A percentile compares a stretch with the other conserved stretches of the same genome.
phyloP scores from a whole-genome alignment of 2,113 vertebrate species.

The Dolichallabes microphthalmus region DNA sequence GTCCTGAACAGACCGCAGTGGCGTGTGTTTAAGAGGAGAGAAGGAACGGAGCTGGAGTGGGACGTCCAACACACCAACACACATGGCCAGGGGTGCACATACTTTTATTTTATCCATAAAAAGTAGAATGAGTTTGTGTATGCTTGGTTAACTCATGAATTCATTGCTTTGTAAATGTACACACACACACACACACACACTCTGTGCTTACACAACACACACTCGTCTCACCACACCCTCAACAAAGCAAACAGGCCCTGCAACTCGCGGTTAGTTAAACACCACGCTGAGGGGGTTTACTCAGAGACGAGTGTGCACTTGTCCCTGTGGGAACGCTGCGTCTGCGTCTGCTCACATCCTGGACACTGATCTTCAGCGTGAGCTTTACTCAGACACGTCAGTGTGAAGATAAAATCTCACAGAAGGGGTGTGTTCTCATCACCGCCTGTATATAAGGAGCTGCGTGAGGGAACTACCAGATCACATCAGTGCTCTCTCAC shows the following conservation, averaged over 20 bases:
- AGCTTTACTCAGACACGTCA: conserved; percentile 91
- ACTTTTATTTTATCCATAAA: not conserved
- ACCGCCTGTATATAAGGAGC: conserved; percentile 61
- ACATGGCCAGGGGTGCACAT: not conserved
- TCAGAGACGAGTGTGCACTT: conserved; percentile 12
- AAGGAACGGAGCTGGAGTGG: not conserved
- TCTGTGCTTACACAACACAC: conserved; percentile 2
- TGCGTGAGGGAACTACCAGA: not conserved
- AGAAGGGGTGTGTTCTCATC: conserved; percentile 75
- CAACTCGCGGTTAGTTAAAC: not conserved
- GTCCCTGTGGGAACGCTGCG: not conserved
- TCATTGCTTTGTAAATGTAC: not conserved
- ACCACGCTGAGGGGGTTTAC: not conserved
- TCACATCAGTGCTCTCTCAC: conserved; percentile 37
- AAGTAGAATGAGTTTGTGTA: not conserved
- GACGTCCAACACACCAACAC: not conserved
- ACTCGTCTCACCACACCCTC: conserved; percentile 20
- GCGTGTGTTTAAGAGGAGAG: no score
- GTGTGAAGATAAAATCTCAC: conserved; percentile 62
- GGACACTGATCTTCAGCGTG: conserved; percentile 60
- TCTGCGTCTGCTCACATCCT: not conserved
- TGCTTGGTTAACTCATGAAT: not conserved
- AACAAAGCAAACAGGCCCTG: conserved; percentile 3
- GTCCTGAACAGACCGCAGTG: not conserved
- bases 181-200: not conserved